phyloP scores from a whole-genome alignment of 2,797 vertebrate genomes.

The Lacerta bilineata region DNA sequence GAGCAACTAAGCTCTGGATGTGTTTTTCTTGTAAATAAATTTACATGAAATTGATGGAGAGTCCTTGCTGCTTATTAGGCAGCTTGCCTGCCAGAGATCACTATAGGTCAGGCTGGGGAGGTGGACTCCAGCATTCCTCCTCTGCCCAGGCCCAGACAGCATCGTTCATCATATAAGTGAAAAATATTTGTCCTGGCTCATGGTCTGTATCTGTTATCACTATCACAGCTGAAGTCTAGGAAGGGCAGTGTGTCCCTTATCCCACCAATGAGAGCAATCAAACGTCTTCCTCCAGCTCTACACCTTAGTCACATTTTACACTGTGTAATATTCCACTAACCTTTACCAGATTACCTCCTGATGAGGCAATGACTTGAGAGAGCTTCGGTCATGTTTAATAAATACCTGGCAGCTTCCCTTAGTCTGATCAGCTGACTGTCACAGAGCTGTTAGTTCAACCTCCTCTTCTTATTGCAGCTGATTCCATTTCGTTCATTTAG shows the following conservation, averaged over 20 bases:
- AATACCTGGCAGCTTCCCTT: slow-evolving; percentile 2
- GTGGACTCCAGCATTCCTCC: too few relatives aligned
- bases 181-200: too few relatives aligned
- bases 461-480: background rate
- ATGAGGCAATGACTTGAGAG: background rate
- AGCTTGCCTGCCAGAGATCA: too few relatives aligned
- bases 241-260: accelerated
- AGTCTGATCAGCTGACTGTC: slow-evolving; percentile 15
- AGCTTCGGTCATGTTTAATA: background rate
- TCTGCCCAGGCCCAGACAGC: too few relatives aligned
- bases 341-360: slow-evolving; percentile 28
- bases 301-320: background rate
- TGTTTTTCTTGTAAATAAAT: too few relatives aligned
- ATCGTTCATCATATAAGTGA: too few relatives aligned
- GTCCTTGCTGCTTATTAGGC: too few relatives aligned
- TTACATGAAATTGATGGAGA: too few relatives aligned
- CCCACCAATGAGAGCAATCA: background rate
- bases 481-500: slow-evolving; percentile 1
- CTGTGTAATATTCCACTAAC: slow-evolving; percentile 1
- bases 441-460: background rate
- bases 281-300: background rate
- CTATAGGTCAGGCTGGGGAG: too few relatives aligned
- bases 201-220: too few relatives aligned
- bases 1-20: too few relatives aligned
- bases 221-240: background rate